Evolutionary conservation across 2,797 vertebrate genomes (phyloP).

Genomic region (Enteromius unitaeniatus): DNA sequence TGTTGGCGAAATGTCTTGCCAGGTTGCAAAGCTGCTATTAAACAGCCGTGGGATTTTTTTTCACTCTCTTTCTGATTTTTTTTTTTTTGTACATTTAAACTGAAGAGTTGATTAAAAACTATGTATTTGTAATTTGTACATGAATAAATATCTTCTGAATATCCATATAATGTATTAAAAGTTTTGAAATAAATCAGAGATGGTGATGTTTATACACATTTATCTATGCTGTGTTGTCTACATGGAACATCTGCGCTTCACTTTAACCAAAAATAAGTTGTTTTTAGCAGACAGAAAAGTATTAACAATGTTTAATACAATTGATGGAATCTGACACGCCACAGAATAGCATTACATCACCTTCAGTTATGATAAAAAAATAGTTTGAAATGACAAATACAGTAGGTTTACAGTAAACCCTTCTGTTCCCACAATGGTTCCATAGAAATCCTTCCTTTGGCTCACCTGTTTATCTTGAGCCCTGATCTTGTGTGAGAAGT

Average conservation of each 20-base stretch:
- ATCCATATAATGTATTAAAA: slow-evolving; percentile 91
- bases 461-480: slow-evolving; percentile 13
- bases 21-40: slow-evolving; percentile 89
- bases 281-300: not conserved
- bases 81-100: slow-evolving; percentile 85
- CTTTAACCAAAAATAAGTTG: not conserved
- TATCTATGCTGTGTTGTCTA: slow-evolving; percentile 35
- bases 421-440: not conserved
- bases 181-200: slow-evolving; percentile 87
- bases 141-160: slow-evolving; percentile 85
- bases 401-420: not conserved
- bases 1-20: slow-evolving; percentile 82
- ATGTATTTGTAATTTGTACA: slow-evolving; percentile 90
- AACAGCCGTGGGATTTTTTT: slow-evolving; percentile 81
- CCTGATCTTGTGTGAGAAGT: not conserved
- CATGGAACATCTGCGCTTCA: not conserved
- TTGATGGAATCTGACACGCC: not conserved
- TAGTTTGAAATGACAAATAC: not conserved
- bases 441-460: slow-evolving; percentile 2
- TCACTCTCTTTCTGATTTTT: slow-evolving; percentile 74
- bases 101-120: slow-evolving; percentile 79
- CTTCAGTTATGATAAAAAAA: not conserved
- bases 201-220: slow-evolving; percentile 77
- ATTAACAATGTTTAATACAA: slow-evolving; percentile 5
- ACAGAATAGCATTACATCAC: not conserved